These are phyloP conservation scores for Ormyrus nitidulus DNA, from an alignment of 2,888 invertebrate species.

Conservation along the genomic window DNA sequence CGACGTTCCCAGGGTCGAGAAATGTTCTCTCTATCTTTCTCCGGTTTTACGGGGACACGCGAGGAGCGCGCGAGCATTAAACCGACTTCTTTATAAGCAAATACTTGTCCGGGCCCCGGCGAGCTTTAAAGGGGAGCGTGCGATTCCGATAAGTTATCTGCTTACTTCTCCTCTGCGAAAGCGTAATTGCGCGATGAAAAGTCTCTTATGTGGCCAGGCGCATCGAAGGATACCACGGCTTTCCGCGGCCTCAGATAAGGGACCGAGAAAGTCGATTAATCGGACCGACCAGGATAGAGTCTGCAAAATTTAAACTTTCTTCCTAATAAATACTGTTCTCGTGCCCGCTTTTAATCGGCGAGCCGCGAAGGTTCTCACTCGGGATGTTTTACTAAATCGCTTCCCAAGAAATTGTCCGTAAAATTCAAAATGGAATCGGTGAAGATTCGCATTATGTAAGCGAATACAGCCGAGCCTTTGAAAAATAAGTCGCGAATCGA, in stretches of 20 bases:
- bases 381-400: no score
- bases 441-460: no score
- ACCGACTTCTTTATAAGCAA: constrained; percentile 36
- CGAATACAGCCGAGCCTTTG: no score
- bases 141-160: constrained; percentile 46
- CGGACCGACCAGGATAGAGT: background rate
- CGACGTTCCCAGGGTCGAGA: constrained; percentile 36
- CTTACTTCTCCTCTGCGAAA: constrained; percentile 39
- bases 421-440: no score
- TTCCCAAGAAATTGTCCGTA: no score
- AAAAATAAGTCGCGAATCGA: background rate
- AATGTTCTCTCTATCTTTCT: constrained; percentile 5
- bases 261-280: constrained; percentile 22
- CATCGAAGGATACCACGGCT: background rate
- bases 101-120: background rate
- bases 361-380: no score
- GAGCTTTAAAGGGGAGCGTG: constrained; percentile 36
- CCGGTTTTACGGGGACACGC: constrained; percentile 3
- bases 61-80: constrained; percentile 21
- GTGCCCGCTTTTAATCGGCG: no score
- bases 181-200: constrained; percentile 61
- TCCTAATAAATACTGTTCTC: no score
- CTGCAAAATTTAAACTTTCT: no score
- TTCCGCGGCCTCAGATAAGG: constrained; percentile 52
- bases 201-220: constrained; percentile 55